Base-by-base conservation (phyloP, 2,797 vertebrate genomes). In the Huso huso region DNA sequence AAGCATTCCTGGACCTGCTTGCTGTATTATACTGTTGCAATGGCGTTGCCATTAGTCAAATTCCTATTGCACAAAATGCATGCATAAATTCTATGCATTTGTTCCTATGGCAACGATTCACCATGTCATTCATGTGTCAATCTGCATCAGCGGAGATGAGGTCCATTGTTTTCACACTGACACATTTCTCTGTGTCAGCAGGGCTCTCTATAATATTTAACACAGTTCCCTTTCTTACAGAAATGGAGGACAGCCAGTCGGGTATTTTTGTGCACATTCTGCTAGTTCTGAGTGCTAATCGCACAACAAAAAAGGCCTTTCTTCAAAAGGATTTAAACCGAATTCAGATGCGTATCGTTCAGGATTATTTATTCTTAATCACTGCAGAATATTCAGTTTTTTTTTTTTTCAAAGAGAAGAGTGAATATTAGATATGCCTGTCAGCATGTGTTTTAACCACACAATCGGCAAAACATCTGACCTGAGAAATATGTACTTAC, bases 71-170 rank as follows among this genome's bases (percentile, higher is more conserved):
- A 90, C 91, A 94, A 94, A 95, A 93, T 93, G 91, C 95, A 96
- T 97, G 94, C 93, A 97, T 97, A 97, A 96, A 94, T 93, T 92
- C 86, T 85, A 95, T 93, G 95, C 93, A 96, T 97, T 96, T 95
- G 95, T 97, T 94, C 80, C 94, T 93, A 96, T 94, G 90, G 95
- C 79, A 95, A 98, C 95, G 91, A 94, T 96, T 97, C 94, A 96
- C 91, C 89, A 89, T 93, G 93, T 95, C 94, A 95, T 96, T 97
- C 95, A 94, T 90, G 92, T 97, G 96, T 98, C 96, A 97, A 93
- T 91, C 91, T 84, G 89, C 93, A 97, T 98, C 94, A 97, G 93
- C 88, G 89, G 88, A 93, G 90, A 97, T 89, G 93, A 91, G 92
- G 91, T 91, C 91, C 88, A 94, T 96, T 98, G 95, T 97, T 93